Percentiles rank a stretch among this genome's conserved stretches.
These are phyloP conservation scores for Amphipoea lucens DNA, from an alignment of 2,888 invertebrate species.

Conservation along the genomic window DNA sequence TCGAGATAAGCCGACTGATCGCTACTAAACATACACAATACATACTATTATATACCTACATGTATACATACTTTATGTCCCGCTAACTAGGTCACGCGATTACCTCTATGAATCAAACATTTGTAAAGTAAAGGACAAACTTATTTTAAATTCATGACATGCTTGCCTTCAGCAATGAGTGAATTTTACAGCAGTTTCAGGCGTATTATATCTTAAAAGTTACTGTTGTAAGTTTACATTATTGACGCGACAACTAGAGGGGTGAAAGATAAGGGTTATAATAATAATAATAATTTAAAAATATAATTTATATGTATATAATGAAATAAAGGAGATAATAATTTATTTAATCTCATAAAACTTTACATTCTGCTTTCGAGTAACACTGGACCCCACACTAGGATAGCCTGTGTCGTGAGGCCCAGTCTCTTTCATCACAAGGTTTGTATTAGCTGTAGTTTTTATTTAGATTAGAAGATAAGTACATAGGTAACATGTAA, in stretches of 20 bases:
- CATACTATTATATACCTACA: not conserved
- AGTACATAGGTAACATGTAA: too few species aligned
- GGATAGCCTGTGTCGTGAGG: too few species aligned
- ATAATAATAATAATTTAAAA: too few species aligned
- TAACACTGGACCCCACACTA: too few species aligned
- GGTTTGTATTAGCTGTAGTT: too few species aligned
- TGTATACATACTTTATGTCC: not conserved
- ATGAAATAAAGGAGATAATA: too few species aligned
- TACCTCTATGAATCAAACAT: slow-evolving; percentile 44
- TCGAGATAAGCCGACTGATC: slow-evolving; percentile 43
- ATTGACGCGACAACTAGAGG: not conserved
- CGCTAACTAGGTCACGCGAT: slow-evolving; percentile 44
- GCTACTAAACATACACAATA: not conserved
- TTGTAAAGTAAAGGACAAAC: slow-evolving; percentile 21
- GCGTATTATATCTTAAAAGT: not conserved
- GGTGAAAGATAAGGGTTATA: not conserved
- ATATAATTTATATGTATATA: too few species aligned
- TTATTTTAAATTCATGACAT: slow-evolving; percentile 33
- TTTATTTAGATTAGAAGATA: too few species aligned
- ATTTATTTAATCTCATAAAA: too few species aligned
- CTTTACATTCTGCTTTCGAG: too few species aligned
- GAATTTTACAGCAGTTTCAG: slow-evolving; percentile 19
- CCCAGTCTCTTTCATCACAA: too few species aligned
- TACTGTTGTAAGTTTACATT: not conserved
- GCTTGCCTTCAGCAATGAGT: slow-evolving; percentile 4